phyloP scores from a whole-genome alignment of 2,888 invertebrate species.

The Raillietiella orientalis region DNA sequence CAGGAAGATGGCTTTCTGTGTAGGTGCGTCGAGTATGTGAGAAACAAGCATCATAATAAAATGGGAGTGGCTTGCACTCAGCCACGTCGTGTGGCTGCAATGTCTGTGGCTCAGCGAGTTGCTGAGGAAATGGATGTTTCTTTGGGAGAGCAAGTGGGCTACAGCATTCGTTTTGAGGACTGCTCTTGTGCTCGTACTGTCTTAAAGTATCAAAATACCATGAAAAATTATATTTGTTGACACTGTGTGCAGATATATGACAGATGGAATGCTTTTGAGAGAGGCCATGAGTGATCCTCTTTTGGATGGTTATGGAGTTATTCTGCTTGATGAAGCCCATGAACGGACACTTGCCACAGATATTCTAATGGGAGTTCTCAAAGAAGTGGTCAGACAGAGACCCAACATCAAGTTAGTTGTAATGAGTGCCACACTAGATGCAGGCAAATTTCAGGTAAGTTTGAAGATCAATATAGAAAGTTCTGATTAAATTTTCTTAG shows the following conservation, averaged over 20 bases:
- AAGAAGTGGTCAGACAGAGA: constrained; percentile 81
- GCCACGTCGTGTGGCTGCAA: constrained; percentile 87
- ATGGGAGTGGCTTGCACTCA: constrained; percentile 85
- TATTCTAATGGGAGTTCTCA: constrained; percentile 90
- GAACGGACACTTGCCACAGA: constrained; percentile 95
- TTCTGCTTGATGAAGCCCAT: constrained; percentile 91
- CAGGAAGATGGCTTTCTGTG: constrained; percentile 6
- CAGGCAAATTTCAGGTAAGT: constrained; percentile 67
- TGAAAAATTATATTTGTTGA: constrained; percentile 2
- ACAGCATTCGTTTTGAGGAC: constrained; percentile 95
- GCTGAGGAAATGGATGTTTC: constrained; percentile 98
- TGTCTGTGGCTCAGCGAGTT: constrained; percentile 95
- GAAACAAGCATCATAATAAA: constrained; percentile 9
- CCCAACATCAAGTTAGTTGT: constrained; percentile 80
- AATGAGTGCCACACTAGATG: constrained; percentile 97
- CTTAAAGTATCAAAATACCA: constrained; percentile 28
- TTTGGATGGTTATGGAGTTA: constrained; percentile 78
- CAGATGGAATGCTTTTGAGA: constrained; percentile 95
- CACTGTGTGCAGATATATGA: constrained; percentile 42
- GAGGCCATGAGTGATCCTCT: constrained; percentile 99
- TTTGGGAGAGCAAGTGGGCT: constrained; percentile 64
- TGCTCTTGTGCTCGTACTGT: constrained; percentile 79
- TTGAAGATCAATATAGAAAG: constrained; percentile 2
- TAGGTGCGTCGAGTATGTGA: constrained; percentile 29
- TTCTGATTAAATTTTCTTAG: constrained; percentile 14